Evolutionary conservation across 2,888 invertebrate species (phyloP).

Genomic region (Cantharis lateralis): DNA sequence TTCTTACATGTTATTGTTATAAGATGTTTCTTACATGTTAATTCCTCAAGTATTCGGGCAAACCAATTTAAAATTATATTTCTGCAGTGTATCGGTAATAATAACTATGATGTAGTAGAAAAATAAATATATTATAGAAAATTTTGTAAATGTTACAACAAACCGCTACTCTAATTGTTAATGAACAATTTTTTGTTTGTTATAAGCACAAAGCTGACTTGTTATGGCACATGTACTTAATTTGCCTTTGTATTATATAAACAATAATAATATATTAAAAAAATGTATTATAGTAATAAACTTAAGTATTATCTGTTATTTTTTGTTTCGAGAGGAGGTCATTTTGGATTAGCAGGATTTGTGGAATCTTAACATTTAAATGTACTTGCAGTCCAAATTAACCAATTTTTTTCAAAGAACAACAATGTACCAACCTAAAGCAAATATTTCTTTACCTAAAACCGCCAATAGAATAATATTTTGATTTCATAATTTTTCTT

Average conservation of each 20-base stretch:
- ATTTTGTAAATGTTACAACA: conserved; percentile 28
- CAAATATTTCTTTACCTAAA: too few species aligned
- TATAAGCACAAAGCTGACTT: conserved; percentile 30
- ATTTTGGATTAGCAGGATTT: too few species aligned
- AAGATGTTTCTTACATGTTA: conserved; percentile 2
- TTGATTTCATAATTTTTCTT: too few species aligned
- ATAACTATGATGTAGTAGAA: conserved; percentile 19
- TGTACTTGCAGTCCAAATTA: too few species aligned
- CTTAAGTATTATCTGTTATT: conserved; percentile 52
- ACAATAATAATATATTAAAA: conserved; percentile 40
- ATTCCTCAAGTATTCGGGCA: background rate
- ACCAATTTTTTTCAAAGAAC: too few species aligned
- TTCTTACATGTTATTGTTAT: conserved; percentile 24
- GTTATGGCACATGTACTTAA: conserved; percentile 34
- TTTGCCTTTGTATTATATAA: conserved; percentile 32
- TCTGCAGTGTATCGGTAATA: conserved; percentile 18
- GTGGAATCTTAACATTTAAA: too few species aligned
- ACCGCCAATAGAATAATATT: too few species aligned
- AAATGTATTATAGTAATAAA: conserved; percentile 52
- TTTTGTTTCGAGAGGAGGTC: background rate
- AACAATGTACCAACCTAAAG: too few species aligned
- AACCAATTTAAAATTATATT: conserved; percentile 8
- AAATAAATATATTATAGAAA: conserved; percentile 24
- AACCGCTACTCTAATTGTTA: conserved; percentile 24
- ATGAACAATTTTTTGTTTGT: conserved; percentile 17